Percentiles rank a stretch among this genome's conserved stretches.
Evolutionary conservation across 2,888 invertebrate genomes (phyloP).

Genomic region (Opisthograptis luteolata): DNA sequence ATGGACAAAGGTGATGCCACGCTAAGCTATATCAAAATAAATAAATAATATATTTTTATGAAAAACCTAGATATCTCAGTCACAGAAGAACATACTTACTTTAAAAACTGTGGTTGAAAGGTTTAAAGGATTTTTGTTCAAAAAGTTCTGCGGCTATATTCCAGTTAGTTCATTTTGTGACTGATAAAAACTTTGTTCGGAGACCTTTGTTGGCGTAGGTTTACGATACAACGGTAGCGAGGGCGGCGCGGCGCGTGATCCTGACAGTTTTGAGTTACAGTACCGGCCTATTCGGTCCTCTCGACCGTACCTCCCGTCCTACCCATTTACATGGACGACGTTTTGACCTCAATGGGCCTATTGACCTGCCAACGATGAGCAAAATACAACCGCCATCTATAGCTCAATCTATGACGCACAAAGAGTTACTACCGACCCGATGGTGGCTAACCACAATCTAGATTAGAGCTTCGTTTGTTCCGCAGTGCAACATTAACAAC

Average conservation of each 20-base stretch:
- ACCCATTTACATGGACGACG: slow-evolving; percentile 40
- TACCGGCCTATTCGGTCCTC: slow-evolving; percentile 36
- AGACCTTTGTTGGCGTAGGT: slow-evolving; percentile 35
- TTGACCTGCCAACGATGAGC: slow-evolving; percentile 34
- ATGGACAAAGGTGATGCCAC: no score
- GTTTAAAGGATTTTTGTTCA: slow-evolving; percentile 26
- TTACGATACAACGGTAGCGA: slow-evolving; percentile 35
- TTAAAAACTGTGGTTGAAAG: slow-evolving; percentile 22
- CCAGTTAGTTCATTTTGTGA: slow-evolving; percentile 35
- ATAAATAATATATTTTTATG: background rate
- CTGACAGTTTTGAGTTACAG: slow-evolving; percentile 57
- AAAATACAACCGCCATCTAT: slow-evolving; percentile 32
- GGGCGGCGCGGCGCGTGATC: slow-evolving; percentile 35
- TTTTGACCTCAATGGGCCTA: slow-evolving; percentile 40
- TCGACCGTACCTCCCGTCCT: slow-evolving; percentile 31
- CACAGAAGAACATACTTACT: slow-evolving; percentile 22
- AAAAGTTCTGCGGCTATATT: slow-evolving; percentile 30
- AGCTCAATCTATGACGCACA: slow-evolving; percentile 21
- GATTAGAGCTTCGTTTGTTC: background rate
- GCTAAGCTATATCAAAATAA: no score
- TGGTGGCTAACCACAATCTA: slow-evolving; percentile 5
- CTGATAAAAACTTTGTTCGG: slow-evolving; percentile 36
- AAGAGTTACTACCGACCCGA: slow-evolving; percentile 6
- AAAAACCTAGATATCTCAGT: slow-evolving; percentile 7
- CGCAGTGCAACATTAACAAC: slow-evolving; percentile 24